A percentile compares a stretch with the other conserved stretches of the same genome.
These are phyloP conservation scores for Dipodomys ordii DNA, from an alignment of 2,113 vertebrate species.

Conservation along the genomic window DNA sequence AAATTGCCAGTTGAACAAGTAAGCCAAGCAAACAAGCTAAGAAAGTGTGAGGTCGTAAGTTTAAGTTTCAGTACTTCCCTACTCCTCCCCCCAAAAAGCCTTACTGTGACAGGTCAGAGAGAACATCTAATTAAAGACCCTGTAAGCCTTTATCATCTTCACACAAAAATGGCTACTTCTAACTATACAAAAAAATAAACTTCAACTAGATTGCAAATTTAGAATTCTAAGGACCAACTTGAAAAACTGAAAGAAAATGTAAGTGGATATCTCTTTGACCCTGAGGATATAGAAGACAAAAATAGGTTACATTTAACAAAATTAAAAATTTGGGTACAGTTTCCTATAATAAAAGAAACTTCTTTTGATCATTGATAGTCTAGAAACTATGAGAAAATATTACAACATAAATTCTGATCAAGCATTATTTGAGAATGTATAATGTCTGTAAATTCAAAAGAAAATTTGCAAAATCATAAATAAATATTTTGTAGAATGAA, in stretches of 20 bases:
- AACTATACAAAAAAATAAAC: not conserved
- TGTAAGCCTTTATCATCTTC: no score
- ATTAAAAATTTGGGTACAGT: not conserved
- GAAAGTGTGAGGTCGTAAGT: no score
- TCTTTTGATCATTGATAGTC: not conserved
- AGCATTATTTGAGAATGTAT: not conserved
- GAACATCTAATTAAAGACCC: no score
- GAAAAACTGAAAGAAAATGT: not conserved
- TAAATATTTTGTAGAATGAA: not conserved
- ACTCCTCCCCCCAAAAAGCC: no score
- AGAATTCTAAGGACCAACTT: not conserved
- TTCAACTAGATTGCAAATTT: not conserved
- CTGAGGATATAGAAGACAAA: not conserved
- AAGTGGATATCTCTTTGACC: not conserved
- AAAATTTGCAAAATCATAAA: not conserved
- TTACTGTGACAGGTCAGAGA: no score
- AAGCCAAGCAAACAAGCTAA: no score
- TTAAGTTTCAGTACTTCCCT: no score
- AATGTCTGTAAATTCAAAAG: not conserved
- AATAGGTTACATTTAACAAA: not conserved
- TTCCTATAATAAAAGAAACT: not conserved
- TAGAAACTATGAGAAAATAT: not conserved
- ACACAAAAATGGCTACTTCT: not conserved
- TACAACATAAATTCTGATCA: not conserved
- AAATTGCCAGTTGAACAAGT: no score